phyloP scores from a whole-genome alignment of 2,113 vertebrate genomes.

The Vanacampus margaritifer region DNA sequence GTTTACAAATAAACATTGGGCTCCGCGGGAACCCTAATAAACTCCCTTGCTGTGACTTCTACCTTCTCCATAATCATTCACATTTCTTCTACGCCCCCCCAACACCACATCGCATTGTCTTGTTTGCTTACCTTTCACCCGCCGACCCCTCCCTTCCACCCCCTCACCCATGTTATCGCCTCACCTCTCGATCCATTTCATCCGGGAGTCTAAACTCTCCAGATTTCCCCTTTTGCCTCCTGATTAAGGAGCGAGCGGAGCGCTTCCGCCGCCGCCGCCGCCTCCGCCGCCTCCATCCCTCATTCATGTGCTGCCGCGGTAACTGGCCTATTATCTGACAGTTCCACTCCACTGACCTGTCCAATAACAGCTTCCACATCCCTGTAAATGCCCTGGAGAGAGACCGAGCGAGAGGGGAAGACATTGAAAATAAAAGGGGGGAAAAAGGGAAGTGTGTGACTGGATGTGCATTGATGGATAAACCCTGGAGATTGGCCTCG shows the following conservation, averaged over 20 bases:
- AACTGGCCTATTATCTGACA: conserved; percentile 75
- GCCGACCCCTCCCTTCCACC: background rate
- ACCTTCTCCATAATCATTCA: background rate
- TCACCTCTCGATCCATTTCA: conserved; percentile 42
- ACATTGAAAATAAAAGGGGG: conserved; percentile 10
- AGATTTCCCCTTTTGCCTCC: conserved; percentile 69
- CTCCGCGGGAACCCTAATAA: too few relatives aligned
- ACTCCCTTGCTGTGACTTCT: background rate
- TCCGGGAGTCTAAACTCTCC: conserved; percentile 60
- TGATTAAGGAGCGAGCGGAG: conserved; percentile 70
- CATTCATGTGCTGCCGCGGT: conserved; percentile 67
- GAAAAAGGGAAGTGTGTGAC: conserved; percentile 23
- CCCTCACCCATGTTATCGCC: background rate
- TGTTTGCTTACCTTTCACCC: background rate
- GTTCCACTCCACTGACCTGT: conserved; percentile 74
- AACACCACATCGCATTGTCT: background rate
- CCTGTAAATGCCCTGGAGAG: conserved; percentile 65
- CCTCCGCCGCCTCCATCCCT: conserved; percentile 50
- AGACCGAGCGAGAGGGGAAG: conserved; percentile 10
- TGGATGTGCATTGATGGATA: conserved; percentile 65
- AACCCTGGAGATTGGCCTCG: conserved; percentile 92
- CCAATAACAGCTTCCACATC: conserved; percentile 74
- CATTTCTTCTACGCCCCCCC: background rate
- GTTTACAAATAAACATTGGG: too few relatives aligned
- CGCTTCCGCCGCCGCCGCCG: conserved; percentile 54